These are phyloP conservation scores for Indicator indicator DNA, from an alignment of 2,113 vertebrate species.

Conservation along the genomic window DNA sequence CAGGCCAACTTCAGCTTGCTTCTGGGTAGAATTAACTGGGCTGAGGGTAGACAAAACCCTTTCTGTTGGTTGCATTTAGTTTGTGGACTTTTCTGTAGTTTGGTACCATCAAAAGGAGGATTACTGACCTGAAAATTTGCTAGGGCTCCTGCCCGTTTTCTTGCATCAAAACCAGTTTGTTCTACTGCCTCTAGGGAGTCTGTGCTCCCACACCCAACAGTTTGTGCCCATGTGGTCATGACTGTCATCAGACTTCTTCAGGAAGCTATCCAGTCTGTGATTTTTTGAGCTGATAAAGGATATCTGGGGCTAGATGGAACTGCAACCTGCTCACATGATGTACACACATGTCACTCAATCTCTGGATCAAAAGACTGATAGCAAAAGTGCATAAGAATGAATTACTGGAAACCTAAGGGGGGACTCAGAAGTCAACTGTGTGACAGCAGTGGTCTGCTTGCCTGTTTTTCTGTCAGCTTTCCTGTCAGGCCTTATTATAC, in stretches of 20 bases:
- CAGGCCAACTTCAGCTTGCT: background rate
- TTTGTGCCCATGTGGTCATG: rapidly evolving
- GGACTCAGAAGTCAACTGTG: background rate
- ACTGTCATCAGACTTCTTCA: background rate
- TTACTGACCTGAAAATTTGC: background rate
- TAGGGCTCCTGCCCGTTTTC: background rate
- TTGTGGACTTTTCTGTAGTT: background rate
- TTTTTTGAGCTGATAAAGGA: background rate
- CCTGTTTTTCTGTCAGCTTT: background rate
- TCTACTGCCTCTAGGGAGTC: background rate
- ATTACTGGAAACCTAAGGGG: background rate
- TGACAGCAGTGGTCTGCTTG: conserved; percentile 8
- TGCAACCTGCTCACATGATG: background rate
- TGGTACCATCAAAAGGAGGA: background rate
- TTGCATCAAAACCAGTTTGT: background rate
- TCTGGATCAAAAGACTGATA: background rate
- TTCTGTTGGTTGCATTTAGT: rapidly evolving
- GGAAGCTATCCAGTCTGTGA: background rate
- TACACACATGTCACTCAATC: background rate
- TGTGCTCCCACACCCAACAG: background rate
- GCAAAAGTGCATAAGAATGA: background rate
- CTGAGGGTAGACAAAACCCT: background rate
- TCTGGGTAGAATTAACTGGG: rapidly evolving
- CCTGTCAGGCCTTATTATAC: background rate
- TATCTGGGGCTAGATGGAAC: background rate